These are phyloP conservation scores for Haliclona indistincta DNA, from an alignment of 37 sponge, comb jelly and placozoan genomes.

Conservation along the genomic window DNA sequence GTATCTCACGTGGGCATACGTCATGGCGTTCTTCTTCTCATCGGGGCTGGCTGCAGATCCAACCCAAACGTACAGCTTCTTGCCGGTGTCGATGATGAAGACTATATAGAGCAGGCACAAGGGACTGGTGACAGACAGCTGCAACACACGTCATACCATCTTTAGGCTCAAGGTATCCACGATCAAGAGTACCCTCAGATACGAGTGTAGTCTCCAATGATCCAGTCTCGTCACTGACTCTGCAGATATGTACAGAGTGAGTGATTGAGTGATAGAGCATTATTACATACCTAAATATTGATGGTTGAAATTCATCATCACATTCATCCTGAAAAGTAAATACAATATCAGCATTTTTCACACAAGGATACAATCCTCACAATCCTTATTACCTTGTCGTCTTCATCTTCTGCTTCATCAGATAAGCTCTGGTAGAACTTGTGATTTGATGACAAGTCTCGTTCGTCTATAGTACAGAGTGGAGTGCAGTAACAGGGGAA, in stretches of 20 bases:
- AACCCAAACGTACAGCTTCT: slow-evolving; percentile 35
- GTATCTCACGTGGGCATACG: slow-evolving; percentile 51
- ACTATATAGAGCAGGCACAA: no score
- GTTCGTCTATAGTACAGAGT: slow-evolving; percentile 42
- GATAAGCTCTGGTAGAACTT: slow-evolving; percentile 56
- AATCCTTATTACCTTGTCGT: slow-evolving; percentile 27
- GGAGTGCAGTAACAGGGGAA: no score
- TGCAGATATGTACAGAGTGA: background rate
- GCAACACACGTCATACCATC: no score
- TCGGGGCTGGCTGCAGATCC: slow-evolving; percentile 43
- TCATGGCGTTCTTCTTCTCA: slow-evolving; percentile 65
- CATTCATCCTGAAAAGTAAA: no score
- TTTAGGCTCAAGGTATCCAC: background rate
- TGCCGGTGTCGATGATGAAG: slow-evolving; percentile 59
- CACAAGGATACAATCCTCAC: background rate
- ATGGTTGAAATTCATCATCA: slow-evolving; percentile 16
- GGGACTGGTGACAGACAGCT: no score
- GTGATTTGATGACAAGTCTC: slow-evolving; percentile 45
- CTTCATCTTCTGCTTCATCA: slow-evolving; percentile 23
- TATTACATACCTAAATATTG: slow-evolving; percentile 1
- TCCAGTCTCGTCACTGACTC: slow-evolving; percentile 42
- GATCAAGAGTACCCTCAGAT: slow-evolving; percentile 2
- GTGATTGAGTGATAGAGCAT: background rate
- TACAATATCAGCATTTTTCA: background rate
- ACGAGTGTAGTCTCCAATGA: slow-evolving; percentile 9